A percentile compares a stretch with the other conserved stretches of the same genome.
Conservation (phyloP, 1,140 invertebrate genomes). For the Brachionus calyciflorus region DNA sequence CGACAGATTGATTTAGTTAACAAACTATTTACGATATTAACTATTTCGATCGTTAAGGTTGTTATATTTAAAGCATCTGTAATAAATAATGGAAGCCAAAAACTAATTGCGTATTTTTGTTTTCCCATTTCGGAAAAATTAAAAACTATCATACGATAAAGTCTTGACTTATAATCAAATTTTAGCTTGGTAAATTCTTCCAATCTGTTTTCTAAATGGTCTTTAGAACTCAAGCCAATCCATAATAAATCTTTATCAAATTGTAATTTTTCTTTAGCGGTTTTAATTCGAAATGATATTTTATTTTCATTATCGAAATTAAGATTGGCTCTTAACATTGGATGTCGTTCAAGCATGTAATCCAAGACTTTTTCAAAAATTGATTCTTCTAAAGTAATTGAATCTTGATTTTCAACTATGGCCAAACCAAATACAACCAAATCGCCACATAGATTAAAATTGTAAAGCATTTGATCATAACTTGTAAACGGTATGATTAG, state of each 20-base stretch:
- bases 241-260: background rate
- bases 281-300: background rate
- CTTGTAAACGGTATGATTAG: background rate
- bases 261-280: background rate
- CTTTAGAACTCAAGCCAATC: background rate
- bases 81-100: slow-evolving; percentile 24
- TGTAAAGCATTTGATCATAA: background rate
- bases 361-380: background rate
- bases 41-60: background rate
- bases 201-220: background rate
- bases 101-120: slow-evolving; percentile 13
- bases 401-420: background rate
- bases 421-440: slow-evolving; percentile 3
- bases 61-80: slow-evolving; percentile 41
- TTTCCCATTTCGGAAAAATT: background rate
- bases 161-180: slow-evolving; percentile 4
- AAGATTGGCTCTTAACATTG: slow-evolving; percentile 23
- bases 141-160: background rate
- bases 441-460: slow-evolving; percentile 36
- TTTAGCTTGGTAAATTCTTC: background rate
- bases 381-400: background rate
- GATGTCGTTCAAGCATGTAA: slow-evolving; percentile 17
- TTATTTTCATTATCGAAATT: background rate
- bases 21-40: slow-evolving; percentile 32
- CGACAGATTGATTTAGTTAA: background rate